Conservation (phyloP, 2,797 vertebrate genomes). For the Denticeps clupeoides region DNA sequence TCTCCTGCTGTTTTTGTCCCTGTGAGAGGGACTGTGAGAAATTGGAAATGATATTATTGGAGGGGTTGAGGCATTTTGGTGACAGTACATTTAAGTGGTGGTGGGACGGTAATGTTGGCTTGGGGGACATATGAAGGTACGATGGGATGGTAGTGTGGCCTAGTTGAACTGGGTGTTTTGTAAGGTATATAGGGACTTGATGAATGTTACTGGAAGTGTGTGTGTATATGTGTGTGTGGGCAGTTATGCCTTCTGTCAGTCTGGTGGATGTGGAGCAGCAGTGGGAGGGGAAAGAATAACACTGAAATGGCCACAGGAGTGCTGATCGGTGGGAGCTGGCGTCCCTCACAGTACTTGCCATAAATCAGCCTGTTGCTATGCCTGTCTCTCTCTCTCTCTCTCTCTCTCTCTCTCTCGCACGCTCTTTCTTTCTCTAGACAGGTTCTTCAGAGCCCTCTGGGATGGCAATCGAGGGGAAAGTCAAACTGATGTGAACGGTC, state of each 20-base stretch:
- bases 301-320: constrained; percentile 34
- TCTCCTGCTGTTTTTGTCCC: not conserved
- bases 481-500: too few relatives aligned
- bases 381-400: constrained; percentile 7
- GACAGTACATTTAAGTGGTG: constrained; percentile 27
- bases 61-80: constrained; percentile 32
- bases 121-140: too few relatives aligned
- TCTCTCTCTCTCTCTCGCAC: not conserved
- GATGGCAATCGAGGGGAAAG: not conserved
- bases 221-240: constrained; percentile 35
- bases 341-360: constrained; percentile 42
- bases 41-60: constrained; percentile 38
- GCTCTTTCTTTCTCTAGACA: not conserved
- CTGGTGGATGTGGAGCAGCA: constrained; percentile 35
- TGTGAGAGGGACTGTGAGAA: constrained; percentile 35
- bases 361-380: constrained; percentile 47
- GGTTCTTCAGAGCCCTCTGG: constrained; percentile 11
- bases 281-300: constrained; percentile 40
- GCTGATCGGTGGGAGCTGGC: constrained; percentile 41
- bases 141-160: not conserved
- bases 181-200: constrained; percentile 61
- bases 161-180: constrained; percentile 58
- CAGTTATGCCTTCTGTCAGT: constrained; percentile 37
- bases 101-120: constrained; percentile 13
- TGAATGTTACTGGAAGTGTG: constrained; percentile 44